Evolutionary conservation across 2,797 vertebrate species (phyloP).

Genomic region (Ispidina lecontei): DNA sequence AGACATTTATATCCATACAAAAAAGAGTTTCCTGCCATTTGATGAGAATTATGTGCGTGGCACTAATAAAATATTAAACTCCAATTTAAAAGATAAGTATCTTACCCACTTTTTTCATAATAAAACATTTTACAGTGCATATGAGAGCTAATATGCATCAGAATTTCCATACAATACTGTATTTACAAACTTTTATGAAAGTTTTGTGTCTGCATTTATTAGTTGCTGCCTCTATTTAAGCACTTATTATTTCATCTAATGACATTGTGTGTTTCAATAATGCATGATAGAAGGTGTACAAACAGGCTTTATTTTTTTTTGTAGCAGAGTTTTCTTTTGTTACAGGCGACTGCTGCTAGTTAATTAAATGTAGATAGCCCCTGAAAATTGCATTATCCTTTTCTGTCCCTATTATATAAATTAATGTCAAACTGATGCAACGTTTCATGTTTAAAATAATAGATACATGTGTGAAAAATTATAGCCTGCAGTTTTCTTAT

Average conservation of each 20-base stretch:
- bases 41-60: constrained; percentile 88
- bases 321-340: constrained; percentile 59
- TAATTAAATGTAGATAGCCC: constrained; percentile 79
- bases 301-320: constrained; percentile 64
- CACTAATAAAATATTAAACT: constrained; percentile 92
- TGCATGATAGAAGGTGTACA: constrained; percentile 74
- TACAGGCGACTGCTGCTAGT: constrained; percentile 71
- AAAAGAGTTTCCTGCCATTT: constrained; percentile 85
- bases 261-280: constrained; percentile 75
- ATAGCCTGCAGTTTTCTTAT: constrained; percentile 76
- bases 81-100: constrained; percentile 91
- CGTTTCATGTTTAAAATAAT: constrained; percentile 81
- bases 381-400: constrained; percentile 73
- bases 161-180: constrained; percentile 85
- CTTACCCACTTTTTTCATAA: constrained; percentile 86
- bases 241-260: constrained; percentile 73
- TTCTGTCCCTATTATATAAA: constrained; percentile 81
- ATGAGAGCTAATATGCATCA: constrained; percentile 78
- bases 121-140: constrained; percentile 84
- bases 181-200: constrained; percentile 87
- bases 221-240: constrained; percentile 61
- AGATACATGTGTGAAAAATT: constrained; percentile 80
- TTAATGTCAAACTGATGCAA: constrained; percentile 79
- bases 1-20: constrained; percentile 87
- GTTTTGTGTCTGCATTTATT: constrained; percentile 73